phyloP scores from a whole-genome alignment of 2,888 invertebrate genomes.

The Lasioglossum calceatum region DNA sequence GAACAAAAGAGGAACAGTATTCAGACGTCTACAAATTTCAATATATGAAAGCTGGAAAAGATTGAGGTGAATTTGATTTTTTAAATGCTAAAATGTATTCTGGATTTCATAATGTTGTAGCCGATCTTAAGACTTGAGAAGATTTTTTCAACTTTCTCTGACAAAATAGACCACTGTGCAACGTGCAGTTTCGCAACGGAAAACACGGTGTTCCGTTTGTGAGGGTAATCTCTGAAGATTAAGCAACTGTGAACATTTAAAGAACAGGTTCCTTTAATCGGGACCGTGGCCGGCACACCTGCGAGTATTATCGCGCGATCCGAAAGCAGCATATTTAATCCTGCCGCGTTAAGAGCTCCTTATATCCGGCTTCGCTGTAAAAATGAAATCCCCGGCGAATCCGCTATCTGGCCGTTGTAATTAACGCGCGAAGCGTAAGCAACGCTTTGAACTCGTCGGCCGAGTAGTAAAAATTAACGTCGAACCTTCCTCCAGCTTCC shows the following conservation, averaged over 20 bases:
- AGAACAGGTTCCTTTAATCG: neutral
- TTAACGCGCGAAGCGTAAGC: neutral
- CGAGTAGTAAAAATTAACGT: constrained; percentile 2
- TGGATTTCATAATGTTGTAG: no score
- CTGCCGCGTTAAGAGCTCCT: neutral
- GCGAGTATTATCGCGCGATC: neutral
- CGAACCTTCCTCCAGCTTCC: neutral
- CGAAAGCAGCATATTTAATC: constrained; percentile 2
- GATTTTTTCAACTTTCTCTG: no score
- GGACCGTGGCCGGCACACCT: neutral
- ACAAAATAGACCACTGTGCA: no score
- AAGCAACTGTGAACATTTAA: neutral
- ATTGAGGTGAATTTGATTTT: no score
- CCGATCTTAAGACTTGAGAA: no score
- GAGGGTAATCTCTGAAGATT: neutral
- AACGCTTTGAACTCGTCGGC: neutral
- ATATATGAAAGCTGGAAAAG: no score
- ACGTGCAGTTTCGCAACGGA: no score
- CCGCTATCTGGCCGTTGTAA: neutral
- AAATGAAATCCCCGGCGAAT: neutral
- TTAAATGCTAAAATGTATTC: no score
- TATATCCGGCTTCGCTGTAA: neutral
- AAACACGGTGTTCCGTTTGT: neutral
- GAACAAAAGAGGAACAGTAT: no score
- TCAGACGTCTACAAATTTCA: no score